These are phyloP conservation scores for Pangasianodon gigas DNA, from an alignment of 2,113 vertebrate species.

Conservation along the genomic window DNA sequence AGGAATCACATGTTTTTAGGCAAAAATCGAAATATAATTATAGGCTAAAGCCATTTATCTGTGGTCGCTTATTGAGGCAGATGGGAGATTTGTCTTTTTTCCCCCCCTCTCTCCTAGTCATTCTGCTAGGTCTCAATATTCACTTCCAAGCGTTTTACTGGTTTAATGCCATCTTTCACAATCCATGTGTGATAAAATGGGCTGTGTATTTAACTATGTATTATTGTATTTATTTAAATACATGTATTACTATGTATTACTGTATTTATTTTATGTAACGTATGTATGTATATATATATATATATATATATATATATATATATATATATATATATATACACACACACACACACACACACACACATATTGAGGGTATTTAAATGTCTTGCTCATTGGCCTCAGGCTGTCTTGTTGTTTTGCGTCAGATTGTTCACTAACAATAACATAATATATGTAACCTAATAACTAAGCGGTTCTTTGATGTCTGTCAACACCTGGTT, in stretches of 20 bases:
- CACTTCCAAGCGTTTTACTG: not conserved
- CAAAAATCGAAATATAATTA: not conserved
- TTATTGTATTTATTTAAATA: too few relatives aligned
- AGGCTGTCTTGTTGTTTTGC: not conserved
- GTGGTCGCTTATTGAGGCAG: not conserved
- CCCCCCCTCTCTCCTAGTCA: not conserved
- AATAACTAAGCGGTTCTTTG: not conserved
- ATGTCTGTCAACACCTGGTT: not conserved
- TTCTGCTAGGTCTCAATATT: not conserved
- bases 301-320: too few relatives aligned
- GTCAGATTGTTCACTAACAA: too few relatives aligned
- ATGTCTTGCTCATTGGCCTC: not conserved
- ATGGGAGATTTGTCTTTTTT: not conserved
- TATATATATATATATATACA: too few relatives aligned
- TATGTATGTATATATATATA: too few relatives aligned
- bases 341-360: too few relatives aligned
- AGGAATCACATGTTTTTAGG: conserved; percentile 51
- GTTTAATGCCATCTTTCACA: not conserved
- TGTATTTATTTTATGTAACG: too few relatives aligned
- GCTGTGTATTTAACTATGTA: not conserved
- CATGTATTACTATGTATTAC: too few relatives aligned
- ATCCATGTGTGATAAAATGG: not conserved
- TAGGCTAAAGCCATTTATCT: not conserved
- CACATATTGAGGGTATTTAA: too few relatives aligned
- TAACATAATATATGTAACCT: not conserved